Base-by-base conservation (phyloP, 1,140 invertebrate genomes). In the Rhopalosiphum maidis region DNA sequence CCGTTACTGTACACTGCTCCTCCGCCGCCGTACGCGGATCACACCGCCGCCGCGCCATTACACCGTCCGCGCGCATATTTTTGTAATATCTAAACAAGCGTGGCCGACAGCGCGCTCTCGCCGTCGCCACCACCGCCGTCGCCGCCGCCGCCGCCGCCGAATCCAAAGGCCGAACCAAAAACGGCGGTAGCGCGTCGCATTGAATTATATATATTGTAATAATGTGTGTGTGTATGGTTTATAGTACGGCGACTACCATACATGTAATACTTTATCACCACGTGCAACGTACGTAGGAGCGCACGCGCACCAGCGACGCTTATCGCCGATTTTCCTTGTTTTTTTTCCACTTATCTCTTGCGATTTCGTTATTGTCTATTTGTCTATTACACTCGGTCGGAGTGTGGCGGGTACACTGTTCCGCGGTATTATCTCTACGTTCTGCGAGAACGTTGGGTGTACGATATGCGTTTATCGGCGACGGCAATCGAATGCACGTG, bases 21-120 rank as follows among this genome's bases (percentile, higher is more conserved):
- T 60, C 22, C 43, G 46, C 41, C 43, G 85, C 25, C 35, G 4
- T n/a, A 18, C 30, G 43, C 15, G 48, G 46, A 87, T n/a, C 43
- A 48, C 86, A 43, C 85, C 85, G 15, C 43, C 41, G 77, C 41
- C 41, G 41, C 41, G 6, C 30, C 60, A 77, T 51, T 51, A 51
- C 60, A n/a, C 30, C 60, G 85, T 6, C 43, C 85, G 43, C 41
- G 9, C 8, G 48, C 87, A 89, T 89, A 89, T 89, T 89, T 91
- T 43, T 43, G 9, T 77, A 35, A 43, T 43, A 48, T 87, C 43
- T 23, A 41, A 48, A 87, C 46, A 35, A 18, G 86, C 55, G 41
- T 30, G 41, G 35, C 25, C 15, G 37, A 18, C 90, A 91, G 90
- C 90, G 91, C 91, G 37, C 91, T 83, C 91, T 83, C 43, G 91